A percentile compares a stretch with the other conserved stretches of the same genome.
These are phyloP conservation scores for Pycnomerus fuliginosus DNA, from an alignment of 2,888 invertebrate species.

Conservation along the genomic window DNA sequence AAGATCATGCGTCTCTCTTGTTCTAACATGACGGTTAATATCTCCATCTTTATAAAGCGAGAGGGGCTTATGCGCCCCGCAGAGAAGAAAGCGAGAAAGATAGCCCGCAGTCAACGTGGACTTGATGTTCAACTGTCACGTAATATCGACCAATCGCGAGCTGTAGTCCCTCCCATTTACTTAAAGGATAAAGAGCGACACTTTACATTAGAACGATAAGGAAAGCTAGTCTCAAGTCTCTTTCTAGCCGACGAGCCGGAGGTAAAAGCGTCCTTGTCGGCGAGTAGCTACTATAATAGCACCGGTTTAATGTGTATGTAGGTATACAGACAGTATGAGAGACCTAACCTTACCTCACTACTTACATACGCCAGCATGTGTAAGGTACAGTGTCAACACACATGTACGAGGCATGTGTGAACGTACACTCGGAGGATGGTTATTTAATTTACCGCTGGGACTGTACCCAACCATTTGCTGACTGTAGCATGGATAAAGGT, in stretches of 20 bases:
- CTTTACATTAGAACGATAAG: slow-evolving; percentile 48
- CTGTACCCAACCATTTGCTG: slow-evolving; percentile 39
- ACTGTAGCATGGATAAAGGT: slow-evolving; percentile 43
- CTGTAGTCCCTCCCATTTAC: slow-evolving; percentile 47
- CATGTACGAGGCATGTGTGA: slow-evolving; percentile 51
- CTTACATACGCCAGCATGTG: slow-evolving; percentile 52
- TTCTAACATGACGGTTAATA: slow-evolving; percentile 33
- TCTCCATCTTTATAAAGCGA: slow-evolving; percentile 37
- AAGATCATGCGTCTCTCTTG: slow-evolving; percentile 46
- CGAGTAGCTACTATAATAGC: slow-evolving; percentile 52
- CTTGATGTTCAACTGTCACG: slow-evolving; percentile 40
- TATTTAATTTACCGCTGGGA: slow-evolving; percentile 35
- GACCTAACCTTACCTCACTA: slow-evolving; percentile 50
- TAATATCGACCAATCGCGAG: slow-evolving; percentile 36
- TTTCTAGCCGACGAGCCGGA: slow-evolving; percentile 34
- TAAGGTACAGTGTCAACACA: slow-evolving; percentile 53
- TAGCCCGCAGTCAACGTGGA: slow-evolving; percentile 47
- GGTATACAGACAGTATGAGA: slow-evolving; percentile 42
- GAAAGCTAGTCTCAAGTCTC: slow-evolving; percentile 36
- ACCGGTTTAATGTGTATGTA: slow-evolving; percentile 50
- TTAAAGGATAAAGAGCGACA: slow-evolving; percentile 52
- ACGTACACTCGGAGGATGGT: slow-evolving; percentile 43
- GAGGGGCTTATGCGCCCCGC: slow-evolving; percentile 40
- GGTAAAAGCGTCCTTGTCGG: slow-evolving; percentile 47
- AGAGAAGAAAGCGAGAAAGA: slow-evolving; percentile 44